Base-by-base conservation (phyloP, 2,113 vertebrate genomes). In the Carlito syrichta region DNA sequence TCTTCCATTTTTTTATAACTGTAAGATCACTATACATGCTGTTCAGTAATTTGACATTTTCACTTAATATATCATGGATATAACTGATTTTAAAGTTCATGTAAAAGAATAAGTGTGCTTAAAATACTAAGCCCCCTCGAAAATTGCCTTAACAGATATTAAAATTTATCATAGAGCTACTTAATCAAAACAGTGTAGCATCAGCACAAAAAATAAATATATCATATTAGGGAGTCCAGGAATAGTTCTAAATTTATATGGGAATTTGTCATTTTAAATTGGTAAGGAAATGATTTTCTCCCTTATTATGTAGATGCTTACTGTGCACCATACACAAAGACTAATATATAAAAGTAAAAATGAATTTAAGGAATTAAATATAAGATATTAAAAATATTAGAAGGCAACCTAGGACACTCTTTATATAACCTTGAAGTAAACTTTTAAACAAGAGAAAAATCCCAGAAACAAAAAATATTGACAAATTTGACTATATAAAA, bases 341-440 rank as follows among this genome's bases (percentile, higher is more conserved):
- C 27, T 17, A 58, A 54, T 78, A 45, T 45, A 88, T 71, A 48
- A 76, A 95, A 94, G 62, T 30, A 50, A 92, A n/a, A 88, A 32
- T 73, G 43, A 77, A 89, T 74, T 71, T 43, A 95, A 91, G 22
- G 17, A 62, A 45, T 91, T 96, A 86, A 94, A 78, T 86, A 17
- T 60, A 90, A 81, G 73, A 82, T 25, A 74, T 35, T 86, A 35
- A 85, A 90, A 77, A 32, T 87, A 50, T 27, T 86, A 73, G 35
- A 78, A 86, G 17, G 30, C 71, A 87, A 62, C 32, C 69, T 77
- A 66, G 7, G 3, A 35, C 20, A 16, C 25, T 8, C 38, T 91
- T 45, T 94, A 10, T 68, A 85, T 94, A 85, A 85, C 6, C 17
- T 86, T 90, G 4, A 82, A 20, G 25, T 60, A 35, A 43, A 71